A percentile compares a stretch with the other conserved stretches of the same genome.
Conservation (phyloP, 2,888 invertebrate species). For the Acanthosoma haemorrhoidale region DNA sequence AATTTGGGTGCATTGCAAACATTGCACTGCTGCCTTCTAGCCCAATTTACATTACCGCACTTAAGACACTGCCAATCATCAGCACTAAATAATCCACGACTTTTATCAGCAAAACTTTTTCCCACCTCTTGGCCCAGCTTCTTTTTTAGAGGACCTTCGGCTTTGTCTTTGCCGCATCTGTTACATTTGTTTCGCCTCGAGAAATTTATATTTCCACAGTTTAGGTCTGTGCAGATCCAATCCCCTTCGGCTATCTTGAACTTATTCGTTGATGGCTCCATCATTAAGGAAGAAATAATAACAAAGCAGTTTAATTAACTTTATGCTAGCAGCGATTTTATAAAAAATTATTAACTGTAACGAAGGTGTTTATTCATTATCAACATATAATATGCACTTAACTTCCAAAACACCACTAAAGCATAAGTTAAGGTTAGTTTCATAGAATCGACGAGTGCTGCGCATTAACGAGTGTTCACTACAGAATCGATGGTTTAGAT, state of each 20-base stretch:
- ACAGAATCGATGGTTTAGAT: too few species aligned
- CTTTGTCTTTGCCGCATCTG: constrained; percentile 68
- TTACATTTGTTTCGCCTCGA: constrained; percentile 85
- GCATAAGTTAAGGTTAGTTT: too few species aligned
- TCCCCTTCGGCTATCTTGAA: constrained; percentile 50
- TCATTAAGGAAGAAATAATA: background rate
- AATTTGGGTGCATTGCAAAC: constrained; percentile 98
- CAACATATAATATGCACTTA: too few species aligned
- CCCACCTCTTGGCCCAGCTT: constrained; percentile 95
- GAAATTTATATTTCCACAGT: constrained; percentile 91
- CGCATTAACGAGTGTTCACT: too few species aligned
- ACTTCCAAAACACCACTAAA: too few species aligned
- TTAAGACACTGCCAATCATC: constrained; percentile 99
- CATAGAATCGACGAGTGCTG: too few species aligned
- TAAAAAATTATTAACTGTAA: background rate
- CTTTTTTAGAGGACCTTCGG: constrained; percentile 54
- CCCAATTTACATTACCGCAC: constrained; percentile 99
- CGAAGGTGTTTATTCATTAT: background rate
- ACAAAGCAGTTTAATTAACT: background rate
- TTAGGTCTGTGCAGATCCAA: constrained; percentile 60
- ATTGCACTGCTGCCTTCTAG: constrained; percentile 90
- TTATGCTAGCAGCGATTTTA: background rate
- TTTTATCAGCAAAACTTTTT: constrained; percentile 96
- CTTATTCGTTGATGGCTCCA: constrained; percentile 33
- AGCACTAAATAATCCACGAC: constrained; percentile 90